Conservation (phyloP, 2,113 vertebrate species). For the Campylomormyrus tamandua region DNA sequence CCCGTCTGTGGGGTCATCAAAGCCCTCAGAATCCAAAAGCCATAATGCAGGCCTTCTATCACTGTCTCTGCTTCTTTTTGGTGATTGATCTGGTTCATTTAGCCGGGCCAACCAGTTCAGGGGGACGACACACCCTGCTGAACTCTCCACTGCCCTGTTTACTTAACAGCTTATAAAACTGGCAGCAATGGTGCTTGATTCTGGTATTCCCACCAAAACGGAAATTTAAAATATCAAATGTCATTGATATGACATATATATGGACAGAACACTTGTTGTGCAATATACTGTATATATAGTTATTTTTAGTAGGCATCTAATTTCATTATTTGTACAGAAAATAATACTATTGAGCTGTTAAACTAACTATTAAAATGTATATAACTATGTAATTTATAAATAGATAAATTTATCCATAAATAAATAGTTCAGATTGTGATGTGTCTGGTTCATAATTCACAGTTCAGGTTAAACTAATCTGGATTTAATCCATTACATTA, state of each 20-base stretch:
- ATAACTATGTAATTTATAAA: no score
- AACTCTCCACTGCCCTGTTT: constrained; percentile 43
- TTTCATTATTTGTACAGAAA: no score
- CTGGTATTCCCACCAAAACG: not conserved
- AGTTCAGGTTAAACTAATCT: no score
- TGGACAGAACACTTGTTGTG: not conserved
- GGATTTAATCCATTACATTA: no score
- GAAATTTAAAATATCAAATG: not conserved
- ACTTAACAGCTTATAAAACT: constrained; percentile 2
- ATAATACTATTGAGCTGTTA: no score
- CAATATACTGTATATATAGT: not conserved
- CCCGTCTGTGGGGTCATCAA: constrained; percentile 44
- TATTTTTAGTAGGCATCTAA: no score
- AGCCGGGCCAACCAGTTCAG: constrained; percentile 58
- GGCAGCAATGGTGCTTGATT: not conserved
- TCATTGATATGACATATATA: not conserved
- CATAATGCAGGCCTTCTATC: constrained; percentile 62
- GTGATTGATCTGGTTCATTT: constrained; percentile 77
- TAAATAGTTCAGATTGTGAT: no score
- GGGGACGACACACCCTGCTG: constrained; percentile 56
- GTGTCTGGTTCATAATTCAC: no score
- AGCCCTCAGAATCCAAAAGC: constrained; percentile 51
- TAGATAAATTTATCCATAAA: no score
- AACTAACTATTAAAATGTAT: no score
- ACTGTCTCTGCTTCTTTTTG: constrained; percentile 59